Base-by-base conservation (phyloP, 1,140 invertebrate genomes). In the Magallana gigas region DNA sequence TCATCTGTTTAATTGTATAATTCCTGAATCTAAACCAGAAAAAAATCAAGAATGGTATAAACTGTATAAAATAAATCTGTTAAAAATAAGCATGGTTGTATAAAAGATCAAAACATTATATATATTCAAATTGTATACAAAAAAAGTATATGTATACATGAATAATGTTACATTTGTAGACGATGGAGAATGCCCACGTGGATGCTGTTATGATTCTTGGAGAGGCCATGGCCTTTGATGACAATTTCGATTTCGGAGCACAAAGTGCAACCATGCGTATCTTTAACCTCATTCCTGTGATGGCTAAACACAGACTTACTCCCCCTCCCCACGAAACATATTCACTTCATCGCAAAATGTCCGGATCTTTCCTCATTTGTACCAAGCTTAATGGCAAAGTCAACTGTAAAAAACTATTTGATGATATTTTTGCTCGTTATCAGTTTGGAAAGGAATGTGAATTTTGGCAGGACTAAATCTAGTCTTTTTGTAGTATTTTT, bases 251-350 rank as follows among this genome's bases (percentile, higher is more conserved):
- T 95, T 99, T 99, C 95, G 97, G 97, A 0, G 95, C 95, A 11
- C 98, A 99, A 95, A 96, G 96, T 88, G 97, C 97, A 4, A 98
- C 97, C 0, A 92, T 95, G 29, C 96, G 97, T 85, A 97, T 99
- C 23, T 96, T 98, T 90, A 93, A 95, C n/a, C 91, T 99, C 8
- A 97, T 99, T n/a, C 99, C 98, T 1, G 97, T 98, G 0, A 99
- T 99, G 96, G 95, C 99, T 36, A 96, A 97, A 81, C 98, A 99
- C 92, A 95, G 99, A 88, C 96, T 99, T 0, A 98, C 98, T 82
- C 98, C 99, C 16, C 99, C 99, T 0, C 99, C 99, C 0, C 98
- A 99, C 95, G 99, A 99, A 95, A 98, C 99, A 89, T 99, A 99
- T 95, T 99, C 99, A 0, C 95, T 99, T 3, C 99, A 99, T 94